Conservation (phyloP, 2,113 vertebrate species). For the Syngnathus typhle region DNA sequence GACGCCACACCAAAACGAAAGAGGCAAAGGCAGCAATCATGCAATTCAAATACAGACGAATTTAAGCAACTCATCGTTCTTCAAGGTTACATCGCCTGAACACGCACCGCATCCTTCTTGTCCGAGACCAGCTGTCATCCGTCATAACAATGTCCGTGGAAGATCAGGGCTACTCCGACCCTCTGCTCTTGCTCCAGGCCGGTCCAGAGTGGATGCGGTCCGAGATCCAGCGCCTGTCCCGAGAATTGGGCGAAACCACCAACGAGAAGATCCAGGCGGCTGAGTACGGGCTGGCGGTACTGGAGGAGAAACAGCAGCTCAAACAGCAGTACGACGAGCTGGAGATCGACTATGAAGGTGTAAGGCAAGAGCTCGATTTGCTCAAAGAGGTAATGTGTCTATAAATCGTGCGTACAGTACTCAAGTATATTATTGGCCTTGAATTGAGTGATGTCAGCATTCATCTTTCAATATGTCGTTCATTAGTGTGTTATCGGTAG, state of each 20-base stretch:
- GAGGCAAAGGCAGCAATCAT: conserved; percentile 52
- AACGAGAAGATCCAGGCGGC: conserved; percentile 97
- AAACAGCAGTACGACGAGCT: conserved; percentile 92
- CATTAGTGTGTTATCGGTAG: not conserved
- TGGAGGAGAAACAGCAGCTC: conserved; percentile 97
- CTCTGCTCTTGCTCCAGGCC: conserved; percentile 75
- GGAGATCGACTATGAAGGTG: conserved; percentile 85
- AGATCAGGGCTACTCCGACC: conserved; percentile 73
- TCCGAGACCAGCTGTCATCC: conserved; percentile 43
- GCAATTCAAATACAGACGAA: conserved; percentile 66
- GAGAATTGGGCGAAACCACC: conserved; percentile 90
- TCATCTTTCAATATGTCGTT: not conserved
- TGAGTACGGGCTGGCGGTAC: conserved; percentile 89
- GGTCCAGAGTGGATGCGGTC: conserved; percentile 82
- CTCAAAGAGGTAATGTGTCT: conserved; percentile 80
- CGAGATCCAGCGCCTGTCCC: conserved; percentile 85
- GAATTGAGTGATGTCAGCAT: not conserved
- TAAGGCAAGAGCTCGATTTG: conserved; percentile 86
- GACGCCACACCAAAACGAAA: conserved; percentile 35
- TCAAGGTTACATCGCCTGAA: conserved; percentile 61
- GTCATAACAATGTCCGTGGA: conserved; percentile 74
- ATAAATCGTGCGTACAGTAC: not conserved
- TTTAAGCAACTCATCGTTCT: conserved; percentile 47
- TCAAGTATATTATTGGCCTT: not conserved
- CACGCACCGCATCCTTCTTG: conserved; percentile 39